phyloP scores from a whole-genome alignment of 2,888 invertebrate genomes.

The Callyntrura guangdongensis region DNA sequence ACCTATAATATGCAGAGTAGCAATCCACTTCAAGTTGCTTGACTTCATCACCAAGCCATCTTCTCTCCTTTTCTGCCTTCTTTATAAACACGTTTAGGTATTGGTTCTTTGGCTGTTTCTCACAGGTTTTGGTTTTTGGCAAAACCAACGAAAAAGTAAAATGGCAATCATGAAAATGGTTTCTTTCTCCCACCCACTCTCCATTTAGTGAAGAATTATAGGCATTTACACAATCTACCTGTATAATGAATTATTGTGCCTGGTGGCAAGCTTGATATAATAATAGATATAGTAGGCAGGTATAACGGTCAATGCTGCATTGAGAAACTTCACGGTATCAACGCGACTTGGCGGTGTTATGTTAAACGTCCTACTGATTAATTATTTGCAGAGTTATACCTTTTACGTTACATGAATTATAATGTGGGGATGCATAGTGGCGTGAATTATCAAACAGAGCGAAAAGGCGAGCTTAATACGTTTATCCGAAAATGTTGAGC shows the following conservation, averaged over 20 bases:
- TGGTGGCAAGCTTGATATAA: background rate
- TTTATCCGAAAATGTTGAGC: background rate
- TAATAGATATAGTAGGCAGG: background rate
- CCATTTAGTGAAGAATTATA: background rate
- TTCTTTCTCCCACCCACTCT: constrained; percentile 32
- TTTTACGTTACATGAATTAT: too few species aligned
- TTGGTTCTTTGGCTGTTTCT: too few species aligned
- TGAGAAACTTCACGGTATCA: background rate
- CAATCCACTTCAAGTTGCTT: constrained; percentile 52
- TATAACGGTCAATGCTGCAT: background rate
- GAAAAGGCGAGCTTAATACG: too few species aligned
- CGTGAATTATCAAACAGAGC: too few species aligned
- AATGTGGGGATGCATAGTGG: too few species aligned
- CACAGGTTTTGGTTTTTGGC: too few species aligned
- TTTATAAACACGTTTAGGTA: background rate
- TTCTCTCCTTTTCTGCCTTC: too few species aligned
- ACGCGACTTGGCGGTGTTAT: background rate
- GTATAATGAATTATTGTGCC: background rate
- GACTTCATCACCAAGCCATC: constrained; percentile 22
- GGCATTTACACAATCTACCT: background rate
- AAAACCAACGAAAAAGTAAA: constrained; percentile 35
- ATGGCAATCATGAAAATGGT: constrained; percentile 50
- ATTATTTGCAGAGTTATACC: background rate
- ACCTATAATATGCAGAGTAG: too few species aligned
- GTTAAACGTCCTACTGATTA: constrained; percentile 23